Evolutionary conservation across 2,113 vertebrate genomes (phyloP).

Genomic region (Ciconia boyciana): DNA sequence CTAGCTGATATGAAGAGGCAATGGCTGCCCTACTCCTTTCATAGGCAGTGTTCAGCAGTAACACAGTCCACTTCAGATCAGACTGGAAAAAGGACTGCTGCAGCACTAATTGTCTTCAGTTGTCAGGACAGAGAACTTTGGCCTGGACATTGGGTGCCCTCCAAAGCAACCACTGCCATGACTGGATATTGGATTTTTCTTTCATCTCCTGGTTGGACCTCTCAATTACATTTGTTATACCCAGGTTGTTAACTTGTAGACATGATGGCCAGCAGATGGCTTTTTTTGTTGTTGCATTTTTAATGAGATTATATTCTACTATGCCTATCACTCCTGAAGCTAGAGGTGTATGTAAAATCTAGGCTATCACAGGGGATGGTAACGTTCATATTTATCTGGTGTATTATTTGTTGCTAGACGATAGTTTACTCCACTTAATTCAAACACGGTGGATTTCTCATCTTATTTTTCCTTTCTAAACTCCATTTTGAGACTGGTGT

Average conservation of each 20-base stretch:
- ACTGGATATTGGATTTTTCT: neutral
- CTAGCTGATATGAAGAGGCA: neutral
- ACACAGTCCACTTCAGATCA: neutral
- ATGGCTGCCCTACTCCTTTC: neutral
- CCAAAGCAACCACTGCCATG: neutral
- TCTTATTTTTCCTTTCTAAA: neutral
- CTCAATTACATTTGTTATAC: neutral
- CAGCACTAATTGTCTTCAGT: neutral
- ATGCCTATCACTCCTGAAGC: neutral
- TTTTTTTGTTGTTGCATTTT: neutral
- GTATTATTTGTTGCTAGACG: neutral
- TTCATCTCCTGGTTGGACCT: neutral
- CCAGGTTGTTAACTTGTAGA: neutral
- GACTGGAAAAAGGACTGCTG: neutral
- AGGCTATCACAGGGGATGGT: neutral
- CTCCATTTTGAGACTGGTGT: neutral
- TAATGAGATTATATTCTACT: neutral
- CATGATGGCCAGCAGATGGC: neutral
- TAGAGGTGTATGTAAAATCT: neutral
- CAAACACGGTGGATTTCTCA: neutral
- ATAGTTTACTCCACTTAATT: neutral
- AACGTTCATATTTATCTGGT: neutral
- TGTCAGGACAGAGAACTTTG: neutral
- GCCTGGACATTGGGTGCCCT: neutral
- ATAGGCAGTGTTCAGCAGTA: neutral